phyloP scores from a whole-genome alignment of 2,888 invertebrate genomes.

The Drosophila mulleri region DNA sequence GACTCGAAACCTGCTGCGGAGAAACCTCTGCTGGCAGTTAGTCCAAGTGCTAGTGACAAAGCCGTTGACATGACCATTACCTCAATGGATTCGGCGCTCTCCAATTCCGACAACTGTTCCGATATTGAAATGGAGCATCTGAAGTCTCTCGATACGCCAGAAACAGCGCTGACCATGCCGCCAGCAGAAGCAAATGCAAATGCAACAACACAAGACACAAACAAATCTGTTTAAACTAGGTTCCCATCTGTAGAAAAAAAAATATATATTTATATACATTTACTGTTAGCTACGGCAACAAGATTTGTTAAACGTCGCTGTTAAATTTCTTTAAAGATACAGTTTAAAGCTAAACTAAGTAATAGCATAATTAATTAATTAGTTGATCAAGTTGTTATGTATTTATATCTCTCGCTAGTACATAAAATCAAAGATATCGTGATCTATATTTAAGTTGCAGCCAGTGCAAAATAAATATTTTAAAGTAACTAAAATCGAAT shows the following conservation, averaged over 20 bases:
- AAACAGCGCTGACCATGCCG: conserved; percentile 54
- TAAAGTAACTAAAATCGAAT: neutral
- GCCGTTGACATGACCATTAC: conserved; percentile 84
- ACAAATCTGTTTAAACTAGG: conserved; percentile 50
- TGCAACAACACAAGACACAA: conserved; percentile 52
- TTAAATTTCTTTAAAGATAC: conserved; percentile 50
- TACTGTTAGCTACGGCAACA: conserved; percentile 21
- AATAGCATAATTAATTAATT: conserved; percentile 58
- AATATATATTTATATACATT: neutral
- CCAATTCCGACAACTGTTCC: conserved; percentile 85
- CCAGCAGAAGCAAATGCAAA: conserved; percentile 36
- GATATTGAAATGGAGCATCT: conserved; percentile 79
- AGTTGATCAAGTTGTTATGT: conserved; percentile 70
- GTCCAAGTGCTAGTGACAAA: conserved; percentile 78
- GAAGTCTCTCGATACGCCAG: conserved; percentile 51
- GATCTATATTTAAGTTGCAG: conserved; percentile 70
- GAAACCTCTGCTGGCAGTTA: conserved; percentile 66
- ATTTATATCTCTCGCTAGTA: conserved; percentile 72
- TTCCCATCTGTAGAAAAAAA: conserved; percentile 6
- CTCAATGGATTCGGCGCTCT: conserved; percentile 85
- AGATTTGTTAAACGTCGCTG: conserved; percentile 17
- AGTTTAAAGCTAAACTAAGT: conserved; percentile 48
- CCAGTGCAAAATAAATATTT: conserved; percentile 41
- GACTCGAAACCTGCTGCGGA: conserved; percentile 63
- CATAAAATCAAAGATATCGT: conserved; percentile 77